Base-by-base conservation (phyloP, 2,797 vertebrate genomes). In the Acipenser ruthenus region DNA sequence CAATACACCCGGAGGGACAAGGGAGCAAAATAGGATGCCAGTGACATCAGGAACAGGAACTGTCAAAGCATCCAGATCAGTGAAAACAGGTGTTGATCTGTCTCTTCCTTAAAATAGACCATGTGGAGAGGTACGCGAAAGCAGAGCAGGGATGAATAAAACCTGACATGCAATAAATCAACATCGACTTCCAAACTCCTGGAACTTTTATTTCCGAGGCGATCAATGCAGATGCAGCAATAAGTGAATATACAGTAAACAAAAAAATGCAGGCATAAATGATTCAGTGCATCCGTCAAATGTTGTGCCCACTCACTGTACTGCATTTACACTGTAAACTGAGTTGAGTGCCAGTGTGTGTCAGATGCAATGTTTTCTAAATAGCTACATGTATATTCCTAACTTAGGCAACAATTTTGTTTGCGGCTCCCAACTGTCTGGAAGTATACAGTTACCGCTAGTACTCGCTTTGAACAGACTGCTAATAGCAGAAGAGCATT, bases 41-140 rank as follows among this genome's bases (percentile, higher is more conserved):
- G 67, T 70, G 73, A 68, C 67, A 58, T 64, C 60, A 65, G 61
- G 66, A 59, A 66, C 58, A 23, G 55, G 64, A 49, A 64, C 70
- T 60, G 67, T 77, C 74, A 78, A 68, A 73, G 70, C 60, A 65
- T 55, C 65, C 37, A 69, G 75, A 84, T 67, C 71, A 11, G 67
- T 58, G 66, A 63, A 78, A 88, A 84, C 90, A 93, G 91, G 93
- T 94, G 85, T 60, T 10, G 65, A 6, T 72, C 62, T 75, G 80
- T 75, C 80, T 78, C 76, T 74, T 78, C 77, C 87, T 88, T 81
- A 74, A 93, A 93, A 95, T 90, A 93, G 86, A 79, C 71, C 73
- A 75, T 75, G 71, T 61, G 82, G 67, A 65, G 68, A 62, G 67
- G 68, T 75, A 80, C 70, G 74, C 75, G 79, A 76, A 78, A 76